Evolutionary conservation across 2,797 vertebrate genomes (phyloP).

Genomic region (Threskiornis aethiopicus): DNA sequence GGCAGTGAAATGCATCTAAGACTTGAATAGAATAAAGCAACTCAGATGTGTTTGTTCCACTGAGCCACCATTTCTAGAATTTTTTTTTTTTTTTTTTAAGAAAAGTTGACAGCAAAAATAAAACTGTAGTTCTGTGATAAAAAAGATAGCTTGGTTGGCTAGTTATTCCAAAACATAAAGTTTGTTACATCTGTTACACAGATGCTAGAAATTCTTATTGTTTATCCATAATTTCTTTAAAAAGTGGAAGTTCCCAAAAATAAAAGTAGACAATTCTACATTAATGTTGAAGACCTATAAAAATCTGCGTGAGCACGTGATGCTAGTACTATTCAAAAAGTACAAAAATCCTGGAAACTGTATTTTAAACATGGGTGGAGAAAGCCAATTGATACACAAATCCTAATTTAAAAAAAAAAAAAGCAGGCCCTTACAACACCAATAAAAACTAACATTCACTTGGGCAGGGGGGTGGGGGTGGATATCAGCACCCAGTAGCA

Average conservation of each 20-base stretch:
- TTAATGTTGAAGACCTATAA: not conserved
- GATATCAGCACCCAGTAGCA: constrained; percentile 42
- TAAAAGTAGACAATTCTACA: not conserved
- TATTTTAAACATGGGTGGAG: not conserved
- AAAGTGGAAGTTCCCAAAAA: not conserved
- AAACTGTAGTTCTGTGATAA: not conserved
- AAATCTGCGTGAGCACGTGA: not conserved
- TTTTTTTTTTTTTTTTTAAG: not conserved
- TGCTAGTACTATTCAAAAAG: not conserved
- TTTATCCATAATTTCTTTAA: not conserved
- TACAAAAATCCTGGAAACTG: not conserved
- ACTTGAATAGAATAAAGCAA: not conserved
- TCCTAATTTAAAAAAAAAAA: not conserved
- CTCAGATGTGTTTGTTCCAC: not conserved
- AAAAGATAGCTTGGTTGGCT: not conserved
- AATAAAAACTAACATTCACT: constrained; percentile 54
- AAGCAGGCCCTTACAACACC: not conserved
- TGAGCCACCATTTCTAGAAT: not conserved
- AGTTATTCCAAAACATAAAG: not conserved
- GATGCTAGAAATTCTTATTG: not conserved
- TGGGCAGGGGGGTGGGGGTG: not conserved
- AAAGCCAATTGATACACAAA: not conserved
- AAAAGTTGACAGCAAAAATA: not conserved
- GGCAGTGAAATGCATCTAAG: not conserved
- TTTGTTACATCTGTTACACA: not conserved